Base-by-base conservation (phyloP, 1,140 invertebrate species). In the Pogonomyrmex californicus region DNA sequence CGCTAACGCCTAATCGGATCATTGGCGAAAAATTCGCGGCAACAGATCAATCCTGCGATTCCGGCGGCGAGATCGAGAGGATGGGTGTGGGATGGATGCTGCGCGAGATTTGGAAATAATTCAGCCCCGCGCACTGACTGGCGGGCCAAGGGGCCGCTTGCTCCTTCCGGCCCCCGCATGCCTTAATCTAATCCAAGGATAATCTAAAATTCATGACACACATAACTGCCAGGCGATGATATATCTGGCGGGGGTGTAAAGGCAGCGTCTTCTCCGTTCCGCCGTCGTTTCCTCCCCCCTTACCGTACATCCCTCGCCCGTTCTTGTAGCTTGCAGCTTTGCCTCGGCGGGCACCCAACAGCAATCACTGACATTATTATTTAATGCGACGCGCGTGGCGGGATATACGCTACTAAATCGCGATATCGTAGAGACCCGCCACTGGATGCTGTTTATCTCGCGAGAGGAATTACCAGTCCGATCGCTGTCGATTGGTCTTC, bases 121-220 rank as follows among this genome's bases (percentile, higher is more conserved):
- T 83, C 79, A 83, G 38, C 41, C 44, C 56, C 36, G 77, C 58
- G 85, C 66, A 83, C 87, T 86, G 90, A 87, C 86, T 92, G 70
- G 82, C 82, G 87, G 83, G 86, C 87, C 87, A 88, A 89, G 91
- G 91, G 91, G 89, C 85, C 81, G 86, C 86, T 86, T 79, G 89
- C 77, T 73, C 78, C 65, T 86, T 60, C 76, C 56, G 30, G 51
- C 79, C 85, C 91, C 91, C 88, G 88, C 93, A 68, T 83, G 68
- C 93, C 93, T 94, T 94, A 94, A 94, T 94, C 93, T 94, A 94
- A 94, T 94, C 94, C 93, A 85, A 92, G 93, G 92, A 94, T 94
- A 94, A 94, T 94, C 93, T 93, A 94, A 94, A 94, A 94, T 94
- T 94, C 94, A 94, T 94, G 94, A 94, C 93, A 94, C 93, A 94